Evolutionary conservation across 2,113 vertebrate species (phyloP).

Genomic region (Nothocercus julius): DNA sequence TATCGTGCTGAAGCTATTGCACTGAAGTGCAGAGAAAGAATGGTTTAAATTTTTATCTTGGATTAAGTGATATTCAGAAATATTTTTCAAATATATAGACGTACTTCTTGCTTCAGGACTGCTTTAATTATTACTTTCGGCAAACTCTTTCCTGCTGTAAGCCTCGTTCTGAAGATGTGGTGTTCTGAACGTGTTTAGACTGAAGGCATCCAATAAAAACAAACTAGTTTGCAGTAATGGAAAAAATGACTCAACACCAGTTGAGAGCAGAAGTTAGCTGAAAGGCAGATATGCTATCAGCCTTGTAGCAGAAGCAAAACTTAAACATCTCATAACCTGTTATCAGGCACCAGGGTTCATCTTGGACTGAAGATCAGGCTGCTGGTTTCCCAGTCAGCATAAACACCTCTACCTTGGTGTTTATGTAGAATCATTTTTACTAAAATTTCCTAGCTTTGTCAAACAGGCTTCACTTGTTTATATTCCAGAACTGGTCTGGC

Average conservation of each 20-base stretch:
- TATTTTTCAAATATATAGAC: not conserved
- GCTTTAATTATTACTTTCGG: not conserved
- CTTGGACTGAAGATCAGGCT: not conserved
- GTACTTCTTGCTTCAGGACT: not conserved
- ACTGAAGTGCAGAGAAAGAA: not conserved
- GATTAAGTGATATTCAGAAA: not conserved
- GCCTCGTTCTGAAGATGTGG: not conserved
- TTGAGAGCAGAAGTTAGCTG: constrained; percentile 43
- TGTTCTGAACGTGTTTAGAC: constrained; percentile 12
- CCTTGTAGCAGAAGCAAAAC: constrained; percentile 35
- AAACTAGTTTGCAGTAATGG: constrained; percentile 57
- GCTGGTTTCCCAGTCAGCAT: not conserved
- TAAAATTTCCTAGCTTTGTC: not conserved
- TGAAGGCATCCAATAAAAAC: constrained; percentile 57
- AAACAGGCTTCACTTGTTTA: not conserved
- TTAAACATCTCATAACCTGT: not conserved
- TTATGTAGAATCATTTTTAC: not conserved
- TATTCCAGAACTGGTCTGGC: not conserved
- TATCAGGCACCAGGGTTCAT: not conserved
- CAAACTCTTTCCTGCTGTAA: constrained; percentile 30
- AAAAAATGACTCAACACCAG: constrained; percentile 54
- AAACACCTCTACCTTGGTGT: not conserved
- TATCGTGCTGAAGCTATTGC: not conserved
- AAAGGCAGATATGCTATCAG: constrained; percentile 37
- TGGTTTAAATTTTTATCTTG: not conserved